Evolutionary conservation across 2,888 invertebrate species (phyloP), one percentile per base, ranked within the genome.

Genomic region (Pollenia griseotomentosa): DNA sequence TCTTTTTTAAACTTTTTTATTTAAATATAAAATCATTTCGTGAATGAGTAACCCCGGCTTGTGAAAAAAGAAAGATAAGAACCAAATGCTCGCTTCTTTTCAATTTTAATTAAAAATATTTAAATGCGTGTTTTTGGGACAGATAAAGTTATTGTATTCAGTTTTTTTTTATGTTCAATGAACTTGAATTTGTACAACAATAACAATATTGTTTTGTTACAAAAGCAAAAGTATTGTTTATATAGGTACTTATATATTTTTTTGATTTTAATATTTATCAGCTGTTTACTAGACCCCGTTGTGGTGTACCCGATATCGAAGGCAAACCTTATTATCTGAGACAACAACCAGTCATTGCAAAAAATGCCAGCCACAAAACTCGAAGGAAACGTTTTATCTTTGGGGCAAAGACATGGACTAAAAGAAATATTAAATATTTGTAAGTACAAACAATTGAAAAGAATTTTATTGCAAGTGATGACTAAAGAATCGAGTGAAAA

Each of bases 241-340:
- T 33, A 33, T 33, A 6, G 0, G 4, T 6, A 33, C 33, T 6
- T 33, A 33, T 0, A 33, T 59, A 16, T n/a, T 23, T 44, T 63
- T 70, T 33, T 12, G 48, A 65, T 68, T 79, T 40, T 16, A 42
- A 12, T 55, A 42, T 70, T 77, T 90, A 94, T 55, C 90, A 96
- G 96, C 93, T 97, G 33, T 95, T 97, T 93, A 94, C 93, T 66
- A 94, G 94, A 70, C 95, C 95, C 61, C 94, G 97, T 33, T 97
- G 97, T 91, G 97, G 97, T 5, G 95, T 96, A 2, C 95, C 96
- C 65, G 97, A 97, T 90, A 94, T 96, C 10, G 92, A 94, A 0
- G 88, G 82, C 14, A 88, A 80, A 8, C 89, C 88, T n/a, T 88
- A 89, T 85, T 88, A 89, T 85, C 87, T 89, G 0, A 71, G 57